Conservation (phyloP, 2,888 invertebrate species). For the Odontocerum albicorne region DNA sequence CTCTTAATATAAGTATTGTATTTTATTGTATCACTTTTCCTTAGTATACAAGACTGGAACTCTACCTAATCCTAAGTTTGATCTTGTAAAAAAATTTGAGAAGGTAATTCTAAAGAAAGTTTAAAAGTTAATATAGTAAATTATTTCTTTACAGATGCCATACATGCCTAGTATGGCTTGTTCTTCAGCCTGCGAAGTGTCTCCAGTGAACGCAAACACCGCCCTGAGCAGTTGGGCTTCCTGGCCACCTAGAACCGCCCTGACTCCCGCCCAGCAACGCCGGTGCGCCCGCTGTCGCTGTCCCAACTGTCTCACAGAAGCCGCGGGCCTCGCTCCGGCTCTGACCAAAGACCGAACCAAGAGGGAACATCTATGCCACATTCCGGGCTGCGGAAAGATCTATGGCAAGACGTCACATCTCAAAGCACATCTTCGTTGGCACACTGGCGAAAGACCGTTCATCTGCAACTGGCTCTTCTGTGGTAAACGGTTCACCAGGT, state of each 20-base stretch:
- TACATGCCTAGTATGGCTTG: slow-evolving; percentile 30
- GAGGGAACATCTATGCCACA: slow-evolving; percentile 84
- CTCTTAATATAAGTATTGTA: too few relatives aligned
- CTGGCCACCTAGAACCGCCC: slow-evolving; percentile 49
- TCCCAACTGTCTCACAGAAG: slow-evolving; percentile 80
- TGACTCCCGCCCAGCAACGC: slow-evolving; percentile 49
- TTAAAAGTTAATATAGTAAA: neutral
- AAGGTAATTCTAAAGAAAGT: too few relatives aligned
- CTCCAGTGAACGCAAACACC: slow-evolving; percentile 9
- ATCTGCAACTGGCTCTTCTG: slow-evolving; percentile 88
- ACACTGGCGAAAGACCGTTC: slow-evolving; percentile 90
- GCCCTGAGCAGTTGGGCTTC: slow-evolving; percentile 10
- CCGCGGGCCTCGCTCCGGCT: slow-evolving; percentile 72
- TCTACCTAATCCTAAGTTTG: too few relatives aligned
- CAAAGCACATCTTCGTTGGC: slow-evolving; percentile 91
- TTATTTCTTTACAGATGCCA: slow-evolving; percentile 24
- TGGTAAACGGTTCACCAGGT: slow-evolving; percentile 88
- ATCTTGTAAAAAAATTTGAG: too few relatives aligned
- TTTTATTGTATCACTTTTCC: too few relatives aligned
- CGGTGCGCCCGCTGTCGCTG: slow-evolving; percentile 77
- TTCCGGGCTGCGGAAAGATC: slow-evolving; percentile 83
- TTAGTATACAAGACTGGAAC: too few relatives aligned
- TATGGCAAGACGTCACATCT: slow-evolving; percentile 95
- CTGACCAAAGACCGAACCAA: slow-evolving; percentile 72
- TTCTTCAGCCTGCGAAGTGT: slow-evolving; percentile 16